Base-by-base conservation (phyloP, 2,888 invertebrate species). In the Dynastes tityus region DNA sequence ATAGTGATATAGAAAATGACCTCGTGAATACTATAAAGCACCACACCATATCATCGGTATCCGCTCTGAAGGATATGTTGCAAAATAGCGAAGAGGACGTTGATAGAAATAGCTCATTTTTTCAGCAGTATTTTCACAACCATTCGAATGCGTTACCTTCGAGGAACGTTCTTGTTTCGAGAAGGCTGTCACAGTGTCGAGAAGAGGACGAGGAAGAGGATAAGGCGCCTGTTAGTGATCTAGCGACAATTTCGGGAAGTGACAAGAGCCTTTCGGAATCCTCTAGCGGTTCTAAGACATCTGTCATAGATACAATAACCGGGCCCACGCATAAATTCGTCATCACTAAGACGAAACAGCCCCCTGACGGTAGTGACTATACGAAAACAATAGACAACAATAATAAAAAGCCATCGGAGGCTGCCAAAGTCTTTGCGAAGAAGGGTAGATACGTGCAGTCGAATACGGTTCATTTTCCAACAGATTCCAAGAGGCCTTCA, bases 161-260 rank as follows among this genome's bases (percentile, higher is more conserved):
- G 80, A 90, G 92, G 78, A 91, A 91, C 83, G 89, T 90, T 78
- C 89, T 90, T 77, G 92, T 92, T 83, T 90, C 93, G 4, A 90
- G 95, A 45, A 91, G 96, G 13, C 88, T 96, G 81, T 96, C 95
- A 2, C 95, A 96, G 88, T 96, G 96, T 87, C 92, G 94, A 80
- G 96, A 96, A 87, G 96, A 96, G 89, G 96, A 96, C 84, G 95
- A 96, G 86, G 95, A 95, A 76, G 95, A 94, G 82, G 91, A 89
- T 68, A 86, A 85, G 73, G 85, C 85, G 84, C 84, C 86, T 81
- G 85, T 87, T 64, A 84, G 81, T 76, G 85, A 87, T 79, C 83
- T 87, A 79, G 83, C 86, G 58, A 84, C 87, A 77, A 88, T 88
- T 78, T 87, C 86, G 76, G 88, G 88, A 77, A 90, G 90, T 81